phyloP scores from a whole-genome alignment of 1,140 invertebrate genomes.

The Panagrolaimus sp. region DNA sequence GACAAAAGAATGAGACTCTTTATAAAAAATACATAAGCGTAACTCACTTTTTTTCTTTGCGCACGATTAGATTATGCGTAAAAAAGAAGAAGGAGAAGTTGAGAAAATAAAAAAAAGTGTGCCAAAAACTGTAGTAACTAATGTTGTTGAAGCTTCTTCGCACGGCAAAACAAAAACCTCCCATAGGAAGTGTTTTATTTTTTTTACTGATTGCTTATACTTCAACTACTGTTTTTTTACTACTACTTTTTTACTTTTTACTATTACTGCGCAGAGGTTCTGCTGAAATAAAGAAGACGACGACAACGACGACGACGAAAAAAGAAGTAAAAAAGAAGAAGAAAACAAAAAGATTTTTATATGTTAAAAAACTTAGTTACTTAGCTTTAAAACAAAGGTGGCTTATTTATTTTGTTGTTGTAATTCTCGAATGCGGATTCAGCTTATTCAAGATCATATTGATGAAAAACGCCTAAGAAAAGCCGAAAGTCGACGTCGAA shows the following conservation, averaged over 20 bases:
- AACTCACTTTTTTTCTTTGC: too few relatives aligned
- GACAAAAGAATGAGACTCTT: too few relatives aligned
- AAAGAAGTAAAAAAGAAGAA: not conserved
- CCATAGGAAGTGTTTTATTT: too few relatives aligned
- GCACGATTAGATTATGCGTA: too few relatives aligned
- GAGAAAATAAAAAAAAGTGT: too few relatives aligned
- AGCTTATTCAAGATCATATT: slow-evolving; percentile 9
- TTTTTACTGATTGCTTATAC: too few relatives aligned
- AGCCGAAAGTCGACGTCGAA: slow-evolving; percentile 9
- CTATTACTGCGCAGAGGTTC: not conserved
- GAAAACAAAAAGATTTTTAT: not conserved
- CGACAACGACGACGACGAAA: not conserved
- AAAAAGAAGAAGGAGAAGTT: too few relatives aligned
- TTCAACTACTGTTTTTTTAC: not conserved
- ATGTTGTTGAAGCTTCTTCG: too few relatives aligned
- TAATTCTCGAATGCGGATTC: not conserved
- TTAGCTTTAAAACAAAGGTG: not conserved
- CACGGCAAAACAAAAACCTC: too few relatives aligned
- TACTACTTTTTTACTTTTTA: not conserved
- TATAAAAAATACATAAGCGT: too few relatives aligned
- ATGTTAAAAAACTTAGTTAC: not conserved
- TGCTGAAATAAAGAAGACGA: not conserved
- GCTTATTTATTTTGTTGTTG: not conserved
- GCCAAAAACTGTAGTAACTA: too few relatives aligned
- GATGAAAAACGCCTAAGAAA: not conserved